Evolutionary conservation across 2,113 vertebrate genomes (phyloP), one percentile per base, ranked within the genome.

Genomic region (Semicossyphus pulcher): DNA sequence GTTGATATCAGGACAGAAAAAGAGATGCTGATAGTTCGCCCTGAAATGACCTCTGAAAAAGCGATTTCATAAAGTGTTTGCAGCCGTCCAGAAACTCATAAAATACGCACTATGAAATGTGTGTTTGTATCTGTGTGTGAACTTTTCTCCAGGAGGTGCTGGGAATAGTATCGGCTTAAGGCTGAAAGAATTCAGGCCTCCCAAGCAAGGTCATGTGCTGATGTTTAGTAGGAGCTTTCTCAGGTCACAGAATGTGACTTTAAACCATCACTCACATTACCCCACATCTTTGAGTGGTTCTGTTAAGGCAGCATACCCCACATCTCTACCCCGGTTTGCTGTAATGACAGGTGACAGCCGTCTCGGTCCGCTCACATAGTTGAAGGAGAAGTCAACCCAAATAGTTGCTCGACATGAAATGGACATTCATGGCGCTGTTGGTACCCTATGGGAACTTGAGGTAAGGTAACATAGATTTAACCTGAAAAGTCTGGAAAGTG

Each of bases 221-320:
- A 92, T 91, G 89, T 93, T 92, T 92, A 93, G 88, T 86, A 84
- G 80, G 81, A 89, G 87, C 84, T 91, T 90, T 92, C 84, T 87
- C 78, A 86, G 88, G 88, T 91, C 91, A 86, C 84, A 88, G 84
- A 72, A 76, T 90, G 72, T 72, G 89, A 90, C 88, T 92, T 86
- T 88, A 65, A 84, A 88, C 82, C 69, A 81, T 90, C 91, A 88
- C 86, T 91, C 89, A 91, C 80, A 89, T 88, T 57, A 83, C 41
- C 70, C 84, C 80, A 85, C 86, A 78, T 85, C 85, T 78, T 67
- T 85, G 76, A 87, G 83, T 71, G 28, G 59, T 66, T 87, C 69
- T 80, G 71, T 83, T 81, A 56, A 65, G 59, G 66, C 49, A 74
- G 87, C 78, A 85, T 82, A 83, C 71, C 80, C 86, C 79, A 81